Percentiles rank a stretch among this genome's conserved stretches.
These are phyloP conservation scores for Barypeithes pellucidus DNA, from an alignment of 2,888 invertebrate species.

Conservation along the genomic window DNA sequence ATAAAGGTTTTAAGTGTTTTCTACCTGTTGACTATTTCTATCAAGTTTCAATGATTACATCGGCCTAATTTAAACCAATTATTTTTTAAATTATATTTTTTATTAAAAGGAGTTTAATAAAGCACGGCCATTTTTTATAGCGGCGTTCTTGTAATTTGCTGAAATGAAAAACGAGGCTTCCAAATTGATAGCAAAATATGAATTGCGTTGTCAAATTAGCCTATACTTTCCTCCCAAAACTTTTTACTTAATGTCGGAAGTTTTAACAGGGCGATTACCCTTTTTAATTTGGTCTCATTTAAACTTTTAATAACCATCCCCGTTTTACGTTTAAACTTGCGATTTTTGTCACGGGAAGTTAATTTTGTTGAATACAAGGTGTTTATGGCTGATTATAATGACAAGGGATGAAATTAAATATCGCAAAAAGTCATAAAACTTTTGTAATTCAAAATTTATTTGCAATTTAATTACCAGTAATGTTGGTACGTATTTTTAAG, in stretches of 20 bases:
- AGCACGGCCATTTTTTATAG: conserved; percentile 11
- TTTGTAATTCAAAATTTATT: conserved; percentile 45
- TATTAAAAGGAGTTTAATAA: background rate
- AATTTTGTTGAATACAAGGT: conserved; percentile 44
- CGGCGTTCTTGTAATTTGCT: conserved; percentile 33
- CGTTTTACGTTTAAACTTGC: conserved; percentile 47
- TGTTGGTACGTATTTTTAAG: too few relatives aligned
- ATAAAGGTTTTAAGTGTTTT: too few relatives aligned
- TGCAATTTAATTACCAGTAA: conserved; percentile 19
- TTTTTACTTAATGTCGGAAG: conserved; percentile 30
- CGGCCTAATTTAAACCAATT: too few relatives aligned
- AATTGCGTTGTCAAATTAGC: conserved; percentile 43
- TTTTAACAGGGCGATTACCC: conserved; percentile 34
- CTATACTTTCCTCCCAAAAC: conserved; percentile 34
- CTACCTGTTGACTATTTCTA: too few relatives aligned
- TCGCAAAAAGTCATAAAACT: conserved; percentile 31
- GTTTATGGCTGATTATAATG: conserved; percentile 39
- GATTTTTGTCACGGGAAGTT: conserved; percentile 42
- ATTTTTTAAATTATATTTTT: background rate
- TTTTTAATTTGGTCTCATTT: conserved; percentile 52
- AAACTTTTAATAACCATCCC: conserved; percentile 46
- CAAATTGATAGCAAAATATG: conserved; percentile 48
- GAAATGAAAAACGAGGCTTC: conserved; percentile 29
- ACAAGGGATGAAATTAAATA: conserved; percentile 27
- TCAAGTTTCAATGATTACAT: too few relatives aligned